A percentile compares a stretch with the other conserved stretches of the same genome.
These are phyloP conservation scores for Mesocricetus auratus DNA, from an alignment of 2,113 vertebrate genomes.

Conservation along the genomic window DNA sequence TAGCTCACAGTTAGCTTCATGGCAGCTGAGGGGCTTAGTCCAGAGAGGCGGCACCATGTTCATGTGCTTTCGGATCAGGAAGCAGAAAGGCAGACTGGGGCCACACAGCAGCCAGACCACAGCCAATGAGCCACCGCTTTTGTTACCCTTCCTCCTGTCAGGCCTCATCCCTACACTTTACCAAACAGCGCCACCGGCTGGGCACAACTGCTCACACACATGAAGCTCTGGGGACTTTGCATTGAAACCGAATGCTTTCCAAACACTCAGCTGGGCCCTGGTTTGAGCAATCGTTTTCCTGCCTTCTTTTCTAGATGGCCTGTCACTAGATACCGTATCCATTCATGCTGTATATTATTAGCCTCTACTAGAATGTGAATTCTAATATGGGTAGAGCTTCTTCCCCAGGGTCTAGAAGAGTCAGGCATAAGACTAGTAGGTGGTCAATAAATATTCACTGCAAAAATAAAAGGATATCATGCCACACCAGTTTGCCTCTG, in stretches of 20 bases:
- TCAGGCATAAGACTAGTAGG: no score
- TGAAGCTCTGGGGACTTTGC: no score
- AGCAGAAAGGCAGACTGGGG: background rate
- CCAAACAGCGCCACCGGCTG: background rate
- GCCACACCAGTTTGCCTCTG: background rate
- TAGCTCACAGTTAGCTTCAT: no score
- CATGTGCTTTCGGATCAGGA: no score
- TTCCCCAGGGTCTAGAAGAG: background rate
- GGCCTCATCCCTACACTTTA: background rate
- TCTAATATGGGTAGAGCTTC: rapidly evolving
- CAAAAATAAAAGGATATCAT: background rate
- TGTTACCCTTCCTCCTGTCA: background rate
- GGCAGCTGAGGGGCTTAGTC: background rate
- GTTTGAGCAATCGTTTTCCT: background rate
- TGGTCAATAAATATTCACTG: background rate
- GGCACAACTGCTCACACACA: background rate
- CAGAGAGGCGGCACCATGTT: background rate
- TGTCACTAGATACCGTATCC: background rate
- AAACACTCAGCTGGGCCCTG: background rate
- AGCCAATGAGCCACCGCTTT: background rate
- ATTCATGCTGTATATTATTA: background rate
- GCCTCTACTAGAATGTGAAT: background rate
- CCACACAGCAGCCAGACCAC: background rate
- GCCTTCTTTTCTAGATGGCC: background rate
- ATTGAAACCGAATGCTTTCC: no score